Percentiles rank a stretch among this genome's conserved stretches.
Conservation (phyloP, 1,140 invertebrate species). For the Thaumetopoea pityocampa region DNA sequence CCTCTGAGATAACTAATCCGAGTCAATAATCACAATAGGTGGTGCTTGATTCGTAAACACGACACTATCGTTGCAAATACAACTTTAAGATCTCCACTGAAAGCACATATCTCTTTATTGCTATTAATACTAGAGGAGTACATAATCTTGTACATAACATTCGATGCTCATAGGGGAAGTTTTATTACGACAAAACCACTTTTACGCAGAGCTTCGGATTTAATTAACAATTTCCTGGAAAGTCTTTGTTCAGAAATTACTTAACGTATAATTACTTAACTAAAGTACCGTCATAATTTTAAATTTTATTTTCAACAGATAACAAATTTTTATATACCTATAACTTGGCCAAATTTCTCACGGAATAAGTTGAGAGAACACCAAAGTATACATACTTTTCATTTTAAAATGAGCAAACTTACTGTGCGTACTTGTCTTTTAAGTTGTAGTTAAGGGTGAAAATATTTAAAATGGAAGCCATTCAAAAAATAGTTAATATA, state of each 20-base stretch:
- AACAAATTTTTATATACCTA: slow-evolving; percentile 5
- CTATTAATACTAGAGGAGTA: slow-evolving; percentile 8
- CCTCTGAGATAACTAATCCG: slow-evolving; percentile 26
- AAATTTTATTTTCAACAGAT: neutral
- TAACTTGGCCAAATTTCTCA: no score
- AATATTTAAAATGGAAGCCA: no score
- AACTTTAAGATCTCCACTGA: neutral
- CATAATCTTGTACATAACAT: slow-evolving; percentile 19
- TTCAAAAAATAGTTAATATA: no score
- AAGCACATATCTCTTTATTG: slow-evolving; percentile 5
- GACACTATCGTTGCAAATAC: neutral
- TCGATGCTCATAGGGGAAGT: slow-evolving; percentile 23
- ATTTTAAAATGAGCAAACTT: no score
- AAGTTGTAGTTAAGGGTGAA: no score
- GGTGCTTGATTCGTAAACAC: slow-evolving; percentile 12
- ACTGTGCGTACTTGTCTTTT: no score
- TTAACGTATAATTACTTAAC: neutral
- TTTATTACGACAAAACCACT: slow-evolving; percentile 33
- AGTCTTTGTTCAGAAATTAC: slow-evolving; percentile 21
- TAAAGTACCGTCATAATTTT: neutral
- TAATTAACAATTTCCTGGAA: slow-evolving; percentile 37
- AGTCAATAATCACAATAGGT: slow-evolving; percentile 24
- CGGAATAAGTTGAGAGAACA: no score
- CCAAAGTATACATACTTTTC: no score
- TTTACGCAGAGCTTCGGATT: slow-evolving; percentile 28